These are phyloP conservation scores for Himalopsyche phryganea DNA, from an alignment of 1,140 invertebrate species.

Conservation along the genomic window DNA sequence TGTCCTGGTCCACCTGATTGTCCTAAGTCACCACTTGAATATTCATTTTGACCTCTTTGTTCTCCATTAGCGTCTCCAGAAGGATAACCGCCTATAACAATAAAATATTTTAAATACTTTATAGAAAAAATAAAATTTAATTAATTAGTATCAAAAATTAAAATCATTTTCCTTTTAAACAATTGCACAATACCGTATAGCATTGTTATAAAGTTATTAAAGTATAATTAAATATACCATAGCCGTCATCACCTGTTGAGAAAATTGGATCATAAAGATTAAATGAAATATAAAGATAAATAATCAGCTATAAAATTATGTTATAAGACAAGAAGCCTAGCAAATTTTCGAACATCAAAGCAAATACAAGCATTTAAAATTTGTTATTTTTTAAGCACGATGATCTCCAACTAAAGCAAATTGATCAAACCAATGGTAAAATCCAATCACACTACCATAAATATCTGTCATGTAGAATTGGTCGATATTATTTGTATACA, in stretches of 20 bases:
- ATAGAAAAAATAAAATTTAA: too few species aligned
- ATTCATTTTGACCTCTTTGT: slow-evolving; percentile 27
- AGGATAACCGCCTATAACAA: slow-evolving; percentile 26
- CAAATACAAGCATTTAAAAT: background rate
- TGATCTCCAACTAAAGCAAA: slow-evolving; percentile 9
- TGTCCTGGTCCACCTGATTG: slow-evolving; percentile 11
- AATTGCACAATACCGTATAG: too few species aligned
- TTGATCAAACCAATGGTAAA: too few species aligned
- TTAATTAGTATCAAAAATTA: too few species aligned
- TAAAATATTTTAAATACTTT: slow-evolving; percentile 6
- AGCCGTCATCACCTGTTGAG: slow-evolving; percentile 25
- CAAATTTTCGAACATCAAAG: slow-evolving; percentile 33
- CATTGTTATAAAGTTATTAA: too few species aligned
- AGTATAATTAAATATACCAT: slow-evolving; percentile 8
- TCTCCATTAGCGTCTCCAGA: slow-evolving; percentile 38
- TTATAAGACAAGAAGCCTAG: slow-evolving; percentile 17
- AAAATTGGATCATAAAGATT: slow-evolving; percentile 10
- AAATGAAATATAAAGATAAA: slow-evolving; percentile 21
- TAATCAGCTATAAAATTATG: slow-evolving; percentile 6
- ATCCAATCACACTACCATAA: too few species aligned
- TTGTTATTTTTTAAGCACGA: slow-evolving; percentile 13
- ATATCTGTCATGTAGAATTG: too few species aligned
- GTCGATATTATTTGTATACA: too few species aligned
- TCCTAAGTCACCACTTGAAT: slow-evolving; percentile 21
- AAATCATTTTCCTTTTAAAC: too few species aligned